A percentile compares a stretch with the other conserved stretches of the same genome.
phyloP scores from a whole-genome alignment of 2,888 invertebrate species.

The Prosopocoilus inquinatus region DNA sequence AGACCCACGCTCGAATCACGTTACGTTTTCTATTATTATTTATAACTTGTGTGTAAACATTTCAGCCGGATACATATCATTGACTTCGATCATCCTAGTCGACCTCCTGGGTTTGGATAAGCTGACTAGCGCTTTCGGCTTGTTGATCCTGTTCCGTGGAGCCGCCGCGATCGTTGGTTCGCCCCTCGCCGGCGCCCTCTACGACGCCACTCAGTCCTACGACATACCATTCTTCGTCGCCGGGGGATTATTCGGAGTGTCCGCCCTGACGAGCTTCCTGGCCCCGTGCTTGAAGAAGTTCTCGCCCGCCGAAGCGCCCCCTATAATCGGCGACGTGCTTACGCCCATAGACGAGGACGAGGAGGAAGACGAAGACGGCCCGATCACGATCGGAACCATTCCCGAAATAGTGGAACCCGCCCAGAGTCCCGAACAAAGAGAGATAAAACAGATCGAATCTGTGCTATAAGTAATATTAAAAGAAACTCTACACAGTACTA shows the following conservation, averaged over 20 bases:
- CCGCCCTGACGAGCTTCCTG: constrained; percentile 81
- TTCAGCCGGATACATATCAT: constrained; percentile 92
- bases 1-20: constrained; percentile 50
- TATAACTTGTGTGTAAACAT: not conserved
- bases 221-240: constrained; percentile 91
- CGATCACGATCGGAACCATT: constrained; percentile 62
- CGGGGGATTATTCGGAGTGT: constrained; percentile 80
- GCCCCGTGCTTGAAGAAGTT: constrained; percentile 70
- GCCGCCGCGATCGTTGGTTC: constrained; percentile 88
- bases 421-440: constrained; percentile 58
- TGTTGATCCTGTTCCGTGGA: constrained; percentile 93
- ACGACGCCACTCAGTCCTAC: constrained; percentile 83
- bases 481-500: constrained; percentile 1
- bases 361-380: constrained; percentile 68
- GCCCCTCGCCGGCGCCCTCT: constrained; percentile 83
- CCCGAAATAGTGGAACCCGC: constrained; percentile 62
- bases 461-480: constrained; percentile 60
- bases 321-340: constrained; percentile 63
- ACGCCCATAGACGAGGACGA: constrained; percentile 84
- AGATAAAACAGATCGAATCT: constrained; percentile 71
- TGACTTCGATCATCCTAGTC: constrained; percentile 96
- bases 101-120: constrained; percentile 94
- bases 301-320: constrained; percentile 52
- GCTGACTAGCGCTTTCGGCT: constrained; percentile 95
- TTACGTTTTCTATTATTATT: not conserved